phyloP scores from a whole-genome alignment of 1,140 invertebrate species.

The Subanguina moxae region DNA sequence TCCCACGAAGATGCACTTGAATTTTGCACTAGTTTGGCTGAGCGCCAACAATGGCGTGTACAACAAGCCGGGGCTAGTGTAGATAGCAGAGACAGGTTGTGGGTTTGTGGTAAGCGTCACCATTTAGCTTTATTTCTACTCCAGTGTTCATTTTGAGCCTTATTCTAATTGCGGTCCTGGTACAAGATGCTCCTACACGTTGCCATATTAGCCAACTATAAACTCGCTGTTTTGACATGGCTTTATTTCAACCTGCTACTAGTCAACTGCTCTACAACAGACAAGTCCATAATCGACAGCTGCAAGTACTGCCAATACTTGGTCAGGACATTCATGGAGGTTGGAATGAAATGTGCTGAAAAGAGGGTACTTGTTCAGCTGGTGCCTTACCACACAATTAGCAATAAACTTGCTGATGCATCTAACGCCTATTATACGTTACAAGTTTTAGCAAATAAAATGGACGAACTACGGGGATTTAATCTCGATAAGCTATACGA shows the following conservation, averaged over 20 bases:
- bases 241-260: background rate
- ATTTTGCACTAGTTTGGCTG: background rate
- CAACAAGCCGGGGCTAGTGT: background rate
- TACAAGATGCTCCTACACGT: background rate
- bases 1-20: too few species aligned
- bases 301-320: conserved; percentile 77
- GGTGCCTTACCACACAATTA: too few species aligned
- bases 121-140: background rate
- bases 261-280: conserved; percentile 8
- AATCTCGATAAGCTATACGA: too few species aligned
- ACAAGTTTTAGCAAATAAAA: too few species aligned
- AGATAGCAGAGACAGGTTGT: too few species aligned
- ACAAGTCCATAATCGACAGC: conserved; percentile 19
- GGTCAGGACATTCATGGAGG: conserved; percentile 75
- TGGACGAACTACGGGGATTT: too few species aligned
- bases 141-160: background rate
- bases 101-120: background rate
- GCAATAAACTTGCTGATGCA: too few species aligned
- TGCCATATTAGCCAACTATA: background rate
- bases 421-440: too few species aligned
- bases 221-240: background rate
- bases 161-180: background rate
- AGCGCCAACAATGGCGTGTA: conserved; percentile 1
- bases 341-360: conserved; percentile 56
- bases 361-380: too few species aligned